Percentiles rank a stretch among this genome's conserved stretches.
phyloP scores from a whole-genome alignment of 1,140 invertebrate species.

The Himalopsyche phryganea region DNA sequence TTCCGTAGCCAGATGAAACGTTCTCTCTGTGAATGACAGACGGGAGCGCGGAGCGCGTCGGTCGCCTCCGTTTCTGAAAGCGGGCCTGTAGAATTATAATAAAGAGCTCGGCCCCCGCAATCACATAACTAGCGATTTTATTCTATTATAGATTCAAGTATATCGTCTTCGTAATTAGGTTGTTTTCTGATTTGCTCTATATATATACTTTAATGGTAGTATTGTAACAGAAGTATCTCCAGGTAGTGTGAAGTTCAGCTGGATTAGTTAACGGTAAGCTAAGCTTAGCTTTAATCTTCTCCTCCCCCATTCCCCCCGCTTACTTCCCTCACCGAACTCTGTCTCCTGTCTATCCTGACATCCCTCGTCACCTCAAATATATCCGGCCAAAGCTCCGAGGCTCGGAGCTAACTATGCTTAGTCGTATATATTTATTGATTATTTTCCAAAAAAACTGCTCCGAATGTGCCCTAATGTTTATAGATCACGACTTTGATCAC shows the following conservation, averaged over 20 bases:
- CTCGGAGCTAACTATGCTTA: slow-evolving; percentile 28
- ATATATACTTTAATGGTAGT: background rate
- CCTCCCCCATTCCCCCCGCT: slow-evolving; percentile 8
- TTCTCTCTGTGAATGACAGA: no score
- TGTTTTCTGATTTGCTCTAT: slow-evolving; percentile 2
- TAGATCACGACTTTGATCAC: no score
- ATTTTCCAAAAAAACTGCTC: slow-evolving; percentile 22
- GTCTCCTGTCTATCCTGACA: background rate
- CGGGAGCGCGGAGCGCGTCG: no score
- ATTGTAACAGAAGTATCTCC: background rate
- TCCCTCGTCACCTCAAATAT: slow-evolving; percentile 27
- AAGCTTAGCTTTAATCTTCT: background rate
- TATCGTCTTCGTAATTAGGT: slow-evolving; percentile 1
- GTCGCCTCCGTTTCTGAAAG: no score
- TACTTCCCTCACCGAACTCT: background rate
- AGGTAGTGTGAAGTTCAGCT: background rate
- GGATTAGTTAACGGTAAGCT: background rate
- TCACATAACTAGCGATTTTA: background rate
- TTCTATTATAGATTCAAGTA: slow-evolving; percentile 1
- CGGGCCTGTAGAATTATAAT: no score
- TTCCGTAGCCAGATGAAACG: no score
- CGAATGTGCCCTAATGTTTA: slow-evolving; percentile 17
- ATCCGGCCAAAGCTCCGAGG: slow-evolving; percentile 31
- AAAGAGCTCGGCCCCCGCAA: no score
- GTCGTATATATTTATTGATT: slow-evolving; percentile 21